Percentiles rank a stretch among this genome's conserved stretches.
Conservation (phyloP, 1,140 invertebrate species). For the Branchinecta lynchi region DNA sequence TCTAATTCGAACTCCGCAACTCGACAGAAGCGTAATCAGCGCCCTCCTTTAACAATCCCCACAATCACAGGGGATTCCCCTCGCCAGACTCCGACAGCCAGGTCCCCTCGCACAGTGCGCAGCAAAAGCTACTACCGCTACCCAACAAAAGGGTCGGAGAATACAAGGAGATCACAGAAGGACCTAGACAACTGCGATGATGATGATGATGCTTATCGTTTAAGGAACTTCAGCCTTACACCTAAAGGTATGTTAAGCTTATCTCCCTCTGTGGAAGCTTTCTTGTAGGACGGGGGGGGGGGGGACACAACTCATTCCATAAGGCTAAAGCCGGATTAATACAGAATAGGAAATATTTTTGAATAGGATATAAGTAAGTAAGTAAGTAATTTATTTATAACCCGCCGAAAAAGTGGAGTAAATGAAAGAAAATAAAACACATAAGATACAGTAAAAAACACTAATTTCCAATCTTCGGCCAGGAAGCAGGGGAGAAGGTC, state of each 20-base stretch:
- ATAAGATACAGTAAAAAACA: no score
- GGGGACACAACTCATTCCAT: no score
- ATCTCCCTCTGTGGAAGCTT: no score
- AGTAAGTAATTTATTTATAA: no score
- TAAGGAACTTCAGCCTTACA: neutral
- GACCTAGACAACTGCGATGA: neutral
- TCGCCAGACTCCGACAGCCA: neutral
- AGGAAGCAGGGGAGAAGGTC: no score
- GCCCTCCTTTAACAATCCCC: neutral
- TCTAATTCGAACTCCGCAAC: neutral
- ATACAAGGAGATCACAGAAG: neutral
- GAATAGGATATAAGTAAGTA: no score
- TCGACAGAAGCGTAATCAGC: neutral
- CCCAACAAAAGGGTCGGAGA: neutral
- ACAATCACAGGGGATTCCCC: neutral
- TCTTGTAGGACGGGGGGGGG: no score
- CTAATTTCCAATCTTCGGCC: no score
- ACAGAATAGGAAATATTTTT: no score
- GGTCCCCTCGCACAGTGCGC: neutral
- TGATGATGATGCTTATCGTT: conserved; percentile 3
- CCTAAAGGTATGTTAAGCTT: neutral
- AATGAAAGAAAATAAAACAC: no score
- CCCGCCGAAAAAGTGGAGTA: no score
- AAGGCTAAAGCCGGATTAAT: no score
- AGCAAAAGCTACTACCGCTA: neutral